Base-by-base conservation (phyloP, 1,140 invertebrate species). In the Bombus impatiens region DNA sequence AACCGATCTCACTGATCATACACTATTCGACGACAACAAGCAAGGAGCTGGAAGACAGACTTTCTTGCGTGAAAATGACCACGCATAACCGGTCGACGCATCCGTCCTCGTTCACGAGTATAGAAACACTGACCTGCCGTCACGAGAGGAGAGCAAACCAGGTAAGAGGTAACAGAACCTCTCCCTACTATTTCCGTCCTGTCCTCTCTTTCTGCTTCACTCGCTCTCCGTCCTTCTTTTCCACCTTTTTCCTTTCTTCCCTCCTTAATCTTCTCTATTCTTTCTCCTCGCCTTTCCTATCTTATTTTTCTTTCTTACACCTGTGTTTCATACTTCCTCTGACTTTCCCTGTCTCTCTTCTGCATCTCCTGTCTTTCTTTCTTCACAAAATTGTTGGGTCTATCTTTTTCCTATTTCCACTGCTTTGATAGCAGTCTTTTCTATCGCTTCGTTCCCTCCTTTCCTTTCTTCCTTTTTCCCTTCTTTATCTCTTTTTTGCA, bases 61-160 rank as follows among this genome's bases (percentile, higher is more conserved):
- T 40, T 32, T n/a, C 40, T 75, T 76, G 42, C 68, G 44, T 68
- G 62, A 42, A 57, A 68, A 75, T 40, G 44, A 35, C 53, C 57
- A 86, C 70, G 68, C 57, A 75, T 40, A 65, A 86, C 47, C 84
- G 65, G 25, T 57, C 53, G 62, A 67, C 37, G 35, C 70, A 87
- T 78, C 91, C 89, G 86, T 89, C 68, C 91, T 71, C 87, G 77
- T 87, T 91, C 87, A 87, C 88, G 86, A 88, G 80, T 87, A 86
- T 83, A 91, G 89, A 89, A 92, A 91, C 91, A 94, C 93, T 94
- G 93, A 94, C 93, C 93, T 94, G 93, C 92, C 92, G 89, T 91
- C 88, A 93, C 82, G 75, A 87, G 88, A 90, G 88, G 88, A 91
- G 89, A 91, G 78, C 91, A 90, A 91, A 88, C 82, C 88, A 88